Evolutionary conservation across 2,797 vertebrate species (phyloP).

Genomic region (Gobio occitaniae): DNA sequence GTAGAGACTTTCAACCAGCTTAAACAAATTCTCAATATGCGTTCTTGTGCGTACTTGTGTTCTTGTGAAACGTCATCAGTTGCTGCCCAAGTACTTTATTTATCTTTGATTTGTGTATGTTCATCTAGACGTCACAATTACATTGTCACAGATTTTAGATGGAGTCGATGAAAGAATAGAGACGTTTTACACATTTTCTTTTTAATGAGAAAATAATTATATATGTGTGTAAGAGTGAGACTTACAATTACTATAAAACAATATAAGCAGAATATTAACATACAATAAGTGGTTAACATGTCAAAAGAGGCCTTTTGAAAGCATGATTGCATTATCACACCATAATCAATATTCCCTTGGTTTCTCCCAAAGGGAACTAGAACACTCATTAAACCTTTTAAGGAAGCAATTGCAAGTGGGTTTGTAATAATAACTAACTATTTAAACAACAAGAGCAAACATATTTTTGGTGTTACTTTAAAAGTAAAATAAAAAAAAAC

Average conservation of each 20-base stretch:
- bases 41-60: no score
- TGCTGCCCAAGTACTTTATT: no score
- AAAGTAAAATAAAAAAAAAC: conserved; percentile 30
- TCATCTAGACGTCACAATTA: background rate
- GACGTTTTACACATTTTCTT: conserved; percentile 79
- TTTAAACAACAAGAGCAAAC: conserved; percentile 32
- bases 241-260: conserved; percentile 92
- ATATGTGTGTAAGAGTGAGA: conserved; percentile 87
- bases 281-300: conserved; percentile 90
- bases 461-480: conserved; percentile 33
- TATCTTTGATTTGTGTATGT: no score
- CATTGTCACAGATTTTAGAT: background rate
- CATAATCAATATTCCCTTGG: conserved; percentile 65
- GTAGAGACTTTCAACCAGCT: no score
- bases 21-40: no score
- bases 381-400: conserved; percentile 36
- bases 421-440: conserved; percentile 22
- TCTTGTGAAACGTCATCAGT: no score
- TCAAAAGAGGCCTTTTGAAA: conserved; percentile 79
- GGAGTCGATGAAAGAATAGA: conserved; percentile 25
- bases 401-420: conserved; percentile 41
- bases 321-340: conserved; percentile 69
- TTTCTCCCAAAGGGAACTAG: conserved; percentile 31
- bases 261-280: conserved; percentile 87
- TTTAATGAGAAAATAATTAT: conserved; percentile 99